phyloP scores from a whole-genome alignment of 2,797 vertebrate species.

The Hirundo rustica region DNA sequence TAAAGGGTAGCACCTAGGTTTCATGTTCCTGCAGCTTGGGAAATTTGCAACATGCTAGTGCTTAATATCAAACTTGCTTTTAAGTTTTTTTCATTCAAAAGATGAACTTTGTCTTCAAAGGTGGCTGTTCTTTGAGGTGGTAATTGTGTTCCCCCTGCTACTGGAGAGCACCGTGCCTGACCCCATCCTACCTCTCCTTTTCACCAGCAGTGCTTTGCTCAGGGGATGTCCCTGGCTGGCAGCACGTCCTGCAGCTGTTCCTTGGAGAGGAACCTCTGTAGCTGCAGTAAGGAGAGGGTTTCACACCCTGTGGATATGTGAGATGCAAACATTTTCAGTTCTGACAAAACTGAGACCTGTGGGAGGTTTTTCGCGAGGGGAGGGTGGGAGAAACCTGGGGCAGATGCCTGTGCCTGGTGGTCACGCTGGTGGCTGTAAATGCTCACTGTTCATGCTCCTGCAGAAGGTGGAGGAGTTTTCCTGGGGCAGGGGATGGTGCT shows the following conservation, averaged over 20 bases:
- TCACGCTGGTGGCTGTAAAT: neutral
- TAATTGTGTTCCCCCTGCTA: neutral
- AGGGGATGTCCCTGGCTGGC: neutral
- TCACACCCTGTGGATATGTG: neutral
- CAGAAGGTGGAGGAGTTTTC: neutral
- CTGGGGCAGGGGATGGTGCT: neutral
- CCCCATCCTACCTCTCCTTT: neutral
- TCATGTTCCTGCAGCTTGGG: neutral
- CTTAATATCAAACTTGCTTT: neutral
- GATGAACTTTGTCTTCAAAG: neutral
- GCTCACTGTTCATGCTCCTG: neutral
- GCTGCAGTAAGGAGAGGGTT: neutral
- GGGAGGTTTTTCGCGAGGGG: neutral
- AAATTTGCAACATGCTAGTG: fast-evolving
- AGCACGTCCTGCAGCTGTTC: fast-evolving
- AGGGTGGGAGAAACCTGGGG: neutral
- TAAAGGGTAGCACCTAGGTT: neutral
- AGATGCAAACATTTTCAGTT: neutral
- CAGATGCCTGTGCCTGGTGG: fast-evolving
- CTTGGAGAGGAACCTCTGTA: neutral
- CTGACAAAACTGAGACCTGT: neutral
- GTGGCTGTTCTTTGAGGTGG: neutral
- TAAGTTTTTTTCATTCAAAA: neutral
- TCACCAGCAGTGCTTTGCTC: neutral
- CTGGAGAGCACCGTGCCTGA: fast-evolving